Evolutionary conservation across 92 coral and sea anemone species (phyloP), one percentile per base, ranked within the genome.

Genomic region (Zoanthus sociatus): DNA sequence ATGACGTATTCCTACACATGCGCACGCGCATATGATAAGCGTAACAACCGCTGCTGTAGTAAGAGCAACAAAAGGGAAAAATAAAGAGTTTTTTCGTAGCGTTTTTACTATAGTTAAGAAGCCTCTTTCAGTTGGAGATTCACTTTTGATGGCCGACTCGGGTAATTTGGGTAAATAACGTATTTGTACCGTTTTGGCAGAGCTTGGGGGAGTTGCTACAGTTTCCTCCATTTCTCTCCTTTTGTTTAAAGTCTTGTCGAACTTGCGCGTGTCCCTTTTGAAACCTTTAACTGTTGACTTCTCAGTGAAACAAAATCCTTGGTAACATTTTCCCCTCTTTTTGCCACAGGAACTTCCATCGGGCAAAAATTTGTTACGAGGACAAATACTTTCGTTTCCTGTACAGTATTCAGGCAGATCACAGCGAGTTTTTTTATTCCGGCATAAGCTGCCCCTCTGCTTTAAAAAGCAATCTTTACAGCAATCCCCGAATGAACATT

Each of bases 381-480:
- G 89, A 51, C 92, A 90, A 45, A 71, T 26, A 69, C 87, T 86
- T 10, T 88, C 77, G 6, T 68, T 15, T 8, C 92, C 92, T 12
- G 92, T 78, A 48, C 92, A 90, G 77, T 78, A 72, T 37, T 90
- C 92, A 3, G 89, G 78, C 6, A 73, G 46, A 51, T 90, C 92
- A 51, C 92, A 90, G 5, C 47, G 45, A 55, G 71, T 56, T 16
- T 20, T 14, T 31, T 83, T 88, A 7, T 48, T 32, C 2, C 92
- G 89, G 33, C 92, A 90, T 50, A 90, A 33, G 7, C 78, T 60
- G 6, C 78, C 82, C 6, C 61, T 69, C 4, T 18, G 78, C 20
- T 63, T 78, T 11, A 78, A 21, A 33, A 61, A 51, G 31, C 89
- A 87, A 42, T 85, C 63, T 7, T 37, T 72, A 72, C 92, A 90